Evolutionary conservation across 2,888 invertebrate species (phyloP).

Genomic region (Gymnosoma rotundatum): DNA sequence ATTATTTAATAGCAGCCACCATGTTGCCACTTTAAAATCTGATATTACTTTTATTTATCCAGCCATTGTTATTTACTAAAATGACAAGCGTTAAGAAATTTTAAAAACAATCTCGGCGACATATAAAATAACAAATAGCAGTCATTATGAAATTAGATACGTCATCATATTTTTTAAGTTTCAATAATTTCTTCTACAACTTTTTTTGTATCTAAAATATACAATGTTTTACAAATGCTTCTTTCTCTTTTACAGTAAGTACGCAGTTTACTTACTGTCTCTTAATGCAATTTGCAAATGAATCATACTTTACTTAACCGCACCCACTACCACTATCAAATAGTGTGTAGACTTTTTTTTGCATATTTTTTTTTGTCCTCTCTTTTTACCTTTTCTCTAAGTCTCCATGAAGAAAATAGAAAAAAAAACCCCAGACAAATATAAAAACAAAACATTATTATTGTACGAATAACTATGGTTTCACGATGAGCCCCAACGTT

Average conservation of each 20-base stretch:
- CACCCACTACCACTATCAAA: slow-evolving; percentile 62
- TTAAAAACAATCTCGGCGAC: neutral
- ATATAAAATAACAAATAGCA: slow-evolving; percentile 10
- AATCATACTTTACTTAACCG: slow-evolving; percentile 59
- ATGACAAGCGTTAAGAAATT: slow-evolving; percentile 15
- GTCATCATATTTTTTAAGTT: slow-evolving; percentile 43
- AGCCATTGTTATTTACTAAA: slow-evolving; percentile 30
- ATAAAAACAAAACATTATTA: slow-evolving; percentile 35
- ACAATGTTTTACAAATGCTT: neutral
- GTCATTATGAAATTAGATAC: slow-evolving; percentile 19
- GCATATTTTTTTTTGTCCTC: neutral
- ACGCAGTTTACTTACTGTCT: slow-evolving; percentile 13
- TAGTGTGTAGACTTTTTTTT: slow-evolving; percentile 37
- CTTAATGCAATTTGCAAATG: slow-evolving; percentile 41
- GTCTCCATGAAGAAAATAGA: slow-evolving; percentile 48
- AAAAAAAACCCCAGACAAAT: slow-evolving; percentile 35
- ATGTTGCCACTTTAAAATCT: slow-evolving; percentile 20
- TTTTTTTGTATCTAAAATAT: neutral
- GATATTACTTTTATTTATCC: slow-evolving; percentile 35
- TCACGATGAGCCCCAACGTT: slow-evolving; percentile 49
- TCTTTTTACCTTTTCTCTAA: slow-evolving; percentile 35
- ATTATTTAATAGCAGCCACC: slow-evolving; percentile 32
- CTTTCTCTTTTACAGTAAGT: slow-evolving; percentile 43
- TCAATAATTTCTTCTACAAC: neutral
- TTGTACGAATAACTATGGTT: slow-evolving; percentile 45